Evolutionary conservation across 1,140 invertebrate genomes (phyloP).

Genomic region (Lepidostoma basale): DNA sequence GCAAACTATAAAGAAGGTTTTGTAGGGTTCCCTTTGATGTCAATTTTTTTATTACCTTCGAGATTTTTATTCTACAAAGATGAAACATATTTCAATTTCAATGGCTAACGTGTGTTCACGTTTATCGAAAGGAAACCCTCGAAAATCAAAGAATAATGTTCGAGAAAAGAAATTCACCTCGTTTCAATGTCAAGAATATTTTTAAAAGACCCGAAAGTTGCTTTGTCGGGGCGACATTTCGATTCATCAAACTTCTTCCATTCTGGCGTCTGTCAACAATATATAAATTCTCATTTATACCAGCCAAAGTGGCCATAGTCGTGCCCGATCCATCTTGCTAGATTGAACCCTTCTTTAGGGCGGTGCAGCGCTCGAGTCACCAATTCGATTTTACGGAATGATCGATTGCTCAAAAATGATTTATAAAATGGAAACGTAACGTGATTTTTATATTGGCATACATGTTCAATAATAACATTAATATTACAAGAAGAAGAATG

Average conservation of each 20-base stretch:
- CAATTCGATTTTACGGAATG: no score
- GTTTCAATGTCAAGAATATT: constrained; percentile 4
- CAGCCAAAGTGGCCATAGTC: background rate
- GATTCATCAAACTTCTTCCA: constrained; percentile 1
- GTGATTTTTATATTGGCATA: no score
- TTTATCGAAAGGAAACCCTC: constrained; percentile 8
- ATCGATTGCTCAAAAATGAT: no score
- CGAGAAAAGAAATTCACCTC: background rate
- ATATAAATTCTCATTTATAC: background rate
- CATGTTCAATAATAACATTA: no score
- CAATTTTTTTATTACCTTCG: background rate
- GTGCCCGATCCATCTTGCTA: background rate
- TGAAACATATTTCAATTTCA: constrained; percentile 14
- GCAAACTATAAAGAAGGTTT: background rate
- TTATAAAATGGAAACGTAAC: no score
- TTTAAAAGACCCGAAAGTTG: background rate
- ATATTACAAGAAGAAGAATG: no score
- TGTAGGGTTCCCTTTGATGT: constrained; percentile 8
- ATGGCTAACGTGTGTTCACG: background rate
- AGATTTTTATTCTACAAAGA: background rate
- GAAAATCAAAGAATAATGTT: constrained; percentile 5
- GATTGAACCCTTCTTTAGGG: background rate
- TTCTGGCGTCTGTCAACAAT: background rate
- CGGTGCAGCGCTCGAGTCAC: no score
- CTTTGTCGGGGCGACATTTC: background rate